A percentile compares a stretch with the other conserved stretches of the same genome.
phyloP scores from a whole-genome alignment of 2,797 vertebrate species.

The Parauchenoglanis punctatus region DNA sequence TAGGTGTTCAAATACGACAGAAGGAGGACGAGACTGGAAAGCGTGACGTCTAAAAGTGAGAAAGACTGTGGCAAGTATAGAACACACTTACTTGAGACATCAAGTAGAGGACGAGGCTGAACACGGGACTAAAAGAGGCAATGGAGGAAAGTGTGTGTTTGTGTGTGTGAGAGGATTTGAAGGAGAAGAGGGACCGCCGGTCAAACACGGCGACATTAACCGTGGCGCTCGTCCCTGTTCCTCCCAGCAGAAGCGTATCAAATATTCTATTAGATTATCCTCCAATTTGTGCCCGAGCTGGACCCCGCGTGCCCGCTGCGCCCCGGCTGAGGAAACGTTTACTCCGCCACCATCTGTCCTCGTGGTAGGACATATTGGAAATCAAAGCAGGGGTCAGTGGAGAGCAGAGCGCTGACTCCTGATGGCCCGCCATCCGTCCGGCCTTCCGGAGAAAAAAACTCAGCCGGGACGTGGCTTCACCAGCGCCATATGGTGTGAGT shows the following conservation, averaged over 20 bases:
- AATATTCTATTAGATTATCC: conserved; percentile 91
- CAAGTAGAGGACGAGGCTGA: neutral
- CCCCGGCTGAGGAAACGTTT: conserved; percentile 76
- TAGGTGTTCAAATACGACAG: neutral
- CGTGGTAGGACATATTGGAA: conserved; percentile 83
- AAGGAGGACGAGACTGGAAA: neutral
- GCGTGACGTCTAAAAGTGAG: no score
- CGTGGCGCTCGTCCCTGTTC: conserved; percentile 66
- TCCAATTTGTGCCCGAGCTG: conserved; percentile 75
- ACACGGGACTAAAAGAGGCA: neutral
- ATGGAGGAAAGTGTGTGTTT: neutral
- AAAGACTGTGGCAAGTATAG: neutral
- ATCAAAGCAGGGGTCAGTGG: conserved; percentile 79
- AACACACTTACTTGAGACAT: neutral
- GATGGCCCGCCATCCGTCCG: conserved; percentile 58
- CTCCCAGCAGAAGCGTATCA: conserved; percentile 77
- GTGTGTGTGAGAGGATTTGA: neutral
- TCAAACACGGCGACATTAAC: conserved; percentile 62
- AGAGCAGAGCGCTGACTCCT: conserved; percentile 65
- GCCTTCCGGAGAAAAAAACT: conserved; percentile 29
- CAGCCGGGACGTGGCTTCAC: conserved; percentile 8
- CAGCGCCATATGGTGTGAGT: conserved; percentile 41
- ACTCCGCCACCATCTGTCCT: conserved; percentile 84
- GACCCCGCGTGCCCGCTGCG: conserved; percentile 64
- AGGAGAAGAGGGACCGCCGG: conserved; percentile 44